Percentiles rank a stretch among this genome's conserved stretches.
Evolutionary conservation across 2,113 vertebrate species (phyloP).

Genomic region (Okapia johnstoni): DNA sequence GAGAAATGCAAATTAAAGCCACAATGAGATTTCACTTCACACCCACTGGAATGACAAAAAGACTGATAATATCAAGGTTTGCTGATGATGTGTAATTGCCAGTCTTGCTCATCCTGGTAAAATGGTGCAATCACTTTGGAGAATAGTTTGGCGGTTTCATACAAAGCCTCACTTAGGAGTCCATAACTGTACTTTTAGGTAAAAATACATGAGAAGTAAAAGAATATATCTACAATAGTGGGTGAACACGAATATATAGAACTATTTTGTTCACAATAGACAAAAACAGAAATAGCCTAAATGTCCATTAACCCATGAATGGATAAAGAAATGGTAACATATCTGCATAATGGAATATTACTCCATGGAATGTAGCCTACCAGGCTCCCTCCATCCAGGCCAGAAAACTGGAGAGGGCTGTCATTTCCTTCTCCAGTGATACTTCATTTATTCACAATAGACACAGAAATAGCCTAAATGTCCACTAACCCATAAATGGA

Average conservation of each 20-base stretch:
- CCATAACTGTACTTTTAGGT: neutral
- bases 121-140: neutral
- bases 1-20: slow-evolving; percentile 19
- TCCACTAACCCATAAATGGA: neutral
- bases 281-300: neutral
- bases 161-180: neutral
- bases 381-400: too few species aligned
- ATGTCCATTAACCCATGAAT: neutral
- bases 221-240: neutral
- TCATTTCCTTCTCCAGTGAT: too few species aligned
- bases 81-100: neutral
- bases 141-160: neutral
- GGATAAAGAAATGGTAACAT: neutral
- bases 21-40: neutral
- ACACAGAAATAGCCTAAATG: neutral
- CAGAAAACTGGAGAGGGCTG: too few species aligned
- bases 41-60: neutral
- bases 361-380: too few species aligned
- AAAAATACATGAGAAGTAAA: neutral
- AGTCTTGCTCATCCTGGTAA: neutral
- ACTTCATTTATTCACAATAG: neutral
- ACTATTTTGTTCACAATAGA: neutral
- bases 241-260: neutral
- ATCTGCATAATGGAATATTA: neutral
- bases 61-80: neutral